These are phyloP conservation scores for Aleiodes testaceus DNA, from an alignment of 2,888 invertebrate genomes.

Conservation along the genomic window DNA sequence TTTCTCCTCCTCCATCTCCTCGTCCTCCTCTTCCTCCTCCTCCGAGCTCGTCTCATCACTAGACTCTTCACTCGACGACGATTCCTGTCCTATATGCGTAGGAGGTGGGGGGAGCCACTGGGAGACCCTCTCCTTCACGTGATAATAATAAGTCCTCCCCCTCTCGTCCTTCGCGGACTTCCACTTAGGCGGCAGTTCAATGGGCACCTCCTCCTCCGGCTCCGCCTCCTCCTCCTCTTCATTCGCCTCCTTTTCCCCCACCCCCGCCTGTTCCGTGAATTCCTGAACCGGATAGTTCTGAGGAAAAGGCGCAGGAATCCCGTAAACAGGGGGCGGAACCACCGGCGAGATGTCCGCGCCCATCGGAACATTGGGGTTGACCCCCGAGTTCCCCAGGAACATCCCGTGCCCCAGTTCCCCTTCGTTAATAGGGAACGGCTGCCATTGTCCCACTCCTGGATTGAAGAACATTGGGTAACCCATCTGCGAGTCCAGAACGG, in stretches of 20 bases:
- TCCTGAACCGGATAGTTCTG: constrained; percentile 40
- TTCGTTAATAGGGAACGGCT: constrained; percentile 72
- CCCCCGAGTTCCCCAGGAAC: background rate
- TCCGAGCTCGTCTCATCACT: constrained; percentile 72
- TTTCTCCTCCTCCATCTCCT: constrained; percentile 57
- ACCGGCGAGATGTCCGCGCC: constrained; percentile 55
- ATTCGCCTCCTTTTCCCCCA: too few species aligned
- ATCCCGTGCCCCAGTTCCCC: constrained; percentile 45
- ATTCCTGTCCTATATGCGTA: constrained; percentile 68
- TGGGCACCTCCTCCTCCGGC: constrained; percentile 59
- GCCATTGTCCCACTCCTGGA: constrained; percentile 75
- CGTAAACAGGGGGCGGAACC: constrained; percentile 56
- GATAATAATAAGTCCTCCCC: constrained; percentile 94
- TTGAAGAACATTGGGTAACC: constrained; percentile 76
- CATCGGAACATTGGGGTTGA: constrained; percentile 39
- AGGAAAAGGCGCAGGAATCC: constrained; percentile 46
- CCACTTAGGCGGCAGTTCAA: constrained; percentile 89
- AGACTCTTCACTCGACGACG: constrained; percentile 72
- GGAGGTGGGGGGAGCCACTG: constrained; percentile 84
- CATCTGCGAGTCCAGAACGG: constrained; percentile 75
- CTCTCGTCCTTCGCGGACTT: constrained; percentile 86
- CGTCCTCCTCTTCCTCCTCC: constrained; percentile 74
- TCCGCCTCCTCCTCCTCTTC: background rate
- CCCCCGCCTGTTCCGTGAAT: too few species aligned
- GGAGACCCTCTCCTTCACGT: constrained; percentile 83